phyloP scores from a whole-genome alignment of 1,140 invertebrate species.

The Drosophila willistoni region DNA sequence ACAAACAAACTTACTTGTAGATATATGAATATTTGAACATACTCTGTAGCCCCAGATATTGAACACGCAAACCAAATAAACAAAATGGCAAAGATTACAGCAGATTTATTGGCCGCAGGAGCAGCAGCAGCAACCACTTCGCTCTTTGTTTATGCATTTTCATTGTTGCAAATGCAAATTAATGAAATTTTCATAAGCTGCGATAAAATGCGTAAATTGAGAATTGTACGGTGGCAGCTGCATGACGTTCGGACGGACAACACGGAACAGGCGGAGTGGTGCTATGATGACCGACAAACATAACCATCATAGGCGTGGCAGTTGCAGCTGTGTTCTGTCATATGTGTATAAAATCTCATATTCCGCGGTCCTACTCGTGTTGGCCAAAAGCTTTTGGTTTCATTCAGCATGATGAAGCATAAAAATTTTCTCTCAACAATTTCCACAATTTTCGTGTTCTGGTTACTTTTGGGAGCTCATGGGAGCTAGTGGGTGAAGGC shows the following conservation, averaged over 20 bases:
- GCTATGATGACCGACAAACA: not conserved
- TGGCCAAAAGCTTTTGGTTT: constrained; percentile 49
- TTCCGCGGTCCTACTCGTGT: constrained; percentile 17
- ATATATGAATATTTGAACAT: not conserved
- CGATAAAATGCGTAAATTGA: constrained; percentile 43
- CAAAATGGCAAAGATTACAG: constrained; percentile 6
- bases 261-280: not conserved
- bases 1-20: not conserved
- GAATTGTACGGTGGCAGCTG: constrained; percentile 23
- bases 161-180: constrained; percentile 25
- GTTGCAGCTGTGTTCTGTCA: constrained; percentile 1
- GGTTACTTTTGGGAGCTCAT: constrained; percentile 17
- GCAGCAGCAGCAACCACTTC: too few relatives aligned
- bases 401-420: constrained; percentile 67
- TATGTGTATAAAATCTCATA: not conserved
- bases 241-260: not conserved
- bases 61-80: constrained; percentile 10
- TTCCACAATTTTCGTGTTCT: constrained; percentile 18
- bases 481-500: not conserved
- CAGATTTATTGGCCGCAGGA: not conserved
- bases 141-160: not conserved
- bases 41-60: constrained; percentile 5
- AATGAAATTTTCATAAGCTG: constrained; percentile 48
- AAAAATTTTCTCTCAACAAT: constrained; percentile 39
- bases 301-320: constrained; percentile 5